Evolutionary conservation across 2,888 invertebrate species (phyloP), one percentile per base, ranked within the genome.

Genomic region (Dyspetes luteomarginatus): DNA sequence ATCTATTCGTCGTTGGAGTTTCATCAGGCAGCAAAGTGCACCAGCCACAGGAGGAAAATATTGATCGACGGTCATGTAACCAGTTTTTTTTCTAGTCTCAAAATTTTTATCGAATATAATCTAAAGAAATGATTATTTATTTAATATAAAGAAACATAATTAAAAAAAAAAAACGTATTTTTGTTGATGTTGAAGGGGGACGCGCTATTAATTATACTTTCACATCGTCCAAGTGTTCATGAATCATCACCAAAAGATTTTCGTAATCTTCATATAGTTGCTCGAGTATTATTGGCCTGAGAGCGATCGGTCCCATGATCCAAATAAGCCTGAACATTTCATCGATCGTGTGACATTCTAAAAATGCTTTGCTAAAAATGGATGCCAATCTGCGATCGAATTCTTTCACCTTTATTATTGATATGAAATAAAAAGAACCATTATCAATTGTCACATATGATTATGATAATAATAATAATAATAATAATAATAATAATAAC

Each of bases 11-110:
- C 93, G 90, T 19, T 93, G 93, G 45, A 97, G 89, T 90, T 97
- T 97, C 85, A 94, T 91, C 0, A 97, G 91, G 95, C 96, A 97
- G 87, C 95, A 94, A 17, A 97, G 90, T 58, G 94, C 93, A 0
- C 97, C 97, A 28, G 96, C 94, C 0, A 96, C 95, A 12, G 95
- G 95, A 0, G 98, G 97, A 88, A 96, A 95, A 89, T 96, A 95
- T 12, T 93, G 91, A 88, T 96, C 95, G 0, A 95, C 93, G 91
- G 93, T 93, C 0, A 84, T 86, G 36, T 71, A 58, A 26, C 86
- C 85, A 12, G 71, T 82, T 28, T 72, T 68, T 26, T 81, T 45
- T 9, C 77, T 79, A 1, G 30, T 55, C 36, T 82, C 83, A 4
- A 88, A 81, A 68, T 84, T 87, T 4, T 85, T 55, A 41, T 91